Evolutionary conservation across 2,797 vertebrate genomes (phyloP).

Genomic region (Cyprinella venusta): DNA sequence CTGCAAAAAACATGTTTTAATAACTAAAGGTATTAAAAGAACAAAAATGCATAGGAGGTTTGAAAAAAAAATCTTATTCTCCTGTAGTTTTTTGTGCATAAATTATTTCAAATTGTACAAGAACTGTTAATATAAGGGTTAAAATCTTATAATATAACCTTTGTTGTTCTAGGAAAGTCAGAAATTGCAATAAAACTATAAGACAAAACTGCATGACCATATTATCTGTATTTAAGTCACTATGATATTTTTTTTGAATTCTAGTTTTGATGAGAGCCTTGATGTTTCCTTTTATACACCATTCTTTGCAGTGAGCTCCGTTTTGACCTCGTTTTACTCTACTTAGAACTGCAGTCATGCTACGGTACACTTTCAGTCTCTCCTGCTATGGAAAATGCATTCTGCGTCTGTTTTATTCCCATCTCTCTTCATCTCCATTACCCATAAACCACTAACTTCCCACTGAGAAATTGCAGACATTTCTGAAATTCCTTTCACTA

Average conservation of each 20-base stretch:
- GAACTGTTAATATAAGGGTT: not conserved
- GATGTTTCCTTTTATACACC: not conserved
- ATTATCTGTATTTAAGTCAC: not conserved
- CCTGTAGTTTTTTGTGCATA: not conserved
- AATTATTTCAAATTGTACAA: not conserved
- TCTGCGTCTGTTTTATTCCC: constrained; percentile 34
- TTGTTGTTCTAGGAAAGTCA: not conserved
- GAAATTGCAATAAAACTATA: not conserved
- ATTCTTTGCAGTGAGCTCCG: not conserved
- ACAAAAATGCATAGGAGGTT: not conserved
- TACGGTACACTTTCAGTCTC: not conserved
- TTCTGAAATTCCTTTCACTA: constrained; percentile 60
- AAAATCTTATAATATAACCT: not conserved
- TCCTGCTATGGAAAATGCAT: constrained; percentile 5
- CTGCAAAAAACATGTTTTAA: not conserved
- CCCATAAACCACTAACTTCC: constrained; percentile 60
- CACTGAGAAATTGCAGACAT: constrained; percentile 63
- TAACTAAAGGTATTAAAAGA: not conserved
- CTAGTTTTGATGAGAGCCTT: not conserved
- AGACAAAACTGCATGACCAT: not conserved
- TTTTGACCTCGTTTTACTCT: constrained; percentile 19
- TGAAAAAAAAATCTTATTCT: not conserved
- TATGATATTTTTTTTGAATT: not conserved
- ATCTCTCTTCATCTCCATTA: constrained; percentile 45
- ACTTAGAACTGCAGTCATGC: not conserved